phyloP scores from a whole-genome alignment of 2,113 vertebrate genomes.

The Hirundichthys speculiger region DNA sequence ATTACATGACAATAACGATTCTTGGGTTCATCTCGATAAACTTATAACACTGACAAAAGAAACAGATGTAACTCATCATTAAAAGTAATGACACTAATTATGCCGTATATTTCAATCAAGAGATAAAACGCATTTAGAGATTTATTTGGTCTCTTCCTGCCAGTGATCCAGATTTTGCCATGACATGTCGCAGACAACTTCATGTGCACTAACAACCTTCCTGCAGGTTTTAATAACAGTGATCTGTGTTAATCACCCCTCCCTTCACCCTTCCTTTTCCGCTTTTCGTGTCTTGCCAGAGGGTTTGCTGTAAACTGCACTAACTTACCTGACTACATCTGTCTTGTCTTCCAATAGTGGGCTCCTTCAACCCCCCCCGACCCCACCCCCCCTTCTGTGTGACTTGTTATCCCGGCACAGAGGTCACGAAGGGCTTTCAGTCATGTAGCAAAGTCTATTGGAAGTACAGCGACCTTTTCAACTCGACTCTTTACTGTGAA shows the following conservation, averaged over 20 bases:
- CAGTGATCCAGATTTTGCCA: conserved; percentile 53
- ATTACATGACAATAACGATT: conserved; percentile 26
- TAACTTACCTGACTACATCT: conserved; percentile 89
- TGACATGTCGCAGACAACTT: conserved; percentile 69
- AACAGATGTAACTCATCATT: conserved; percentile 56
- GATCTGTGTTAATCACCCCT: conserved; percentile 84
- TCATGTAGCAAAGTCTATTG: conserved; percentile 87
- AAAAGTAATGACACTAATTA: conserved; percentile 61
- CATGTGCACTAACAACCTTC: conserved; percentile 83
- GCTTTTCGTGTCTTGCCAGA: conserved; percentile 87
- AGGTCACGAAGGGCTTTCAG: conserved; percentile 90
- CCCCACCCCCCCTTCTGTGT: conserved; percentile 74
- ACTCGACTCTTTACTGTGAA: conserved; percentile 76
- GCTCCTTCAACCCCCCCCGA: no score
- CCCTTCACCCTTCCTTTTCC: conserved; percentile 87
- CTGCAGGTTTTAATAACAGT: conserved; percentile 87
- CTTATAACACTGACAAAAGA: conserved; percentile 29
- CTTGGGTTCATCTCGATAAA: conserved; percentile 18
- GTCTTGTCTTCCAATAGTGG: conserved; percentile 86
- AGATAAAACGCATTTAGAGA: conserved; percentile 44
- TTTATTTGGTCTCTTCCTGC: conserved; percentile 53
- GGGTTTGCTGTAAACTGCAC: conserved; percentile 91
- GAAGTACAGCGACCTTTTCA: conserved; percentile 92
- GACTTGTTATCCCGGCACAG: conserved; percentile 83
- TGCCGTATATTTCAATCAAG: conserved; percentile 20